Base-by-base conservation (phyloP, 1,140 invertebrate species). In the Camponotus pennsylvanicus region DNA sequence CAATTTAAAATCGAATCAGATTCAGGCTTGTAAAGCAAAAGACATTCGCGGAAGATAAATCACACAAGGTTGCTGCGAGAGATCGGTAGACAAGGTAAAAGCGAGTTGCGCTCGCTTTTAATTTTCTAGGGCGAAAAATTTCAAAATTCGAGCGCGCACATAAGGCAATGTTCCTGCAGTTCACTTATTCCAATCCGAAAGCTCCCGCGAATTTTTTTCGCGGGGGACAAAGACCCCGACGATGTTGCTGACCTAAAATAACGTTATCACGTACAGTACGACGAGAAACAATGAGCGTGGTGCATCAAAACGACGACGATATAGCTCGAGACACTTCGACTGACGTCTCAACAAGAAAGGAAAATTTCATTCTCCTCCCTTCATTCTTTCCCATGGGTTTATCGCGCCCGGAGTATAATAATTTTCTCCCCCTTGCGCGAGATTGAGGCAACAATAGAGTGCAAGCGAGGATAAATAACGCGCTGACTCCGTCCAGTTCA, bases 301-400 rank as follows among this genome's bases (percentile, higher is more conserved):
- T 66, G 79, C 69, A 73, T 55, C 34, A 70, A 52, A 76, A 73
- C 52, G n/a, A 71, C 64, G 18, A 45, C 67, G 79, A 27, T 49
- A 15, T 7, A n/a, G 37, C 49, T 4, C 9, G 40, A 21, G 45
- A 63, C 57, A 70, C 87, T 87, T 87, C 0, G 15, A 87, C 79
- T 32, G 86, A 86, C 86, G 55, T 87, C 80, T 88, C 86, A 88
- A 88, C 88, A 85, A 88, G 87, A 88, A 87, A 21, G 77, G 73
- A 75, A 89, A 88, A 88, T 69, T 73, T 70, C 64, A 45, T 49
- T 57, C 67, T 57, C n/a, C 45, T 59, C 70, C 40, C 15, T 67
- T 70, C 64, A 37, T 49, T 49, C 67, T 57, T 40, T 66, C 49
- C 78, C 49, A 18, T 52, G 63, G 32, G 86, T 78, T 88, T 88